Evolutionary conservation across 2,113 vertebrate genomes (phyloP), one percentile per base, ranked within the genome.

Genomic region (Odontophorus gujanensis): DNA sequence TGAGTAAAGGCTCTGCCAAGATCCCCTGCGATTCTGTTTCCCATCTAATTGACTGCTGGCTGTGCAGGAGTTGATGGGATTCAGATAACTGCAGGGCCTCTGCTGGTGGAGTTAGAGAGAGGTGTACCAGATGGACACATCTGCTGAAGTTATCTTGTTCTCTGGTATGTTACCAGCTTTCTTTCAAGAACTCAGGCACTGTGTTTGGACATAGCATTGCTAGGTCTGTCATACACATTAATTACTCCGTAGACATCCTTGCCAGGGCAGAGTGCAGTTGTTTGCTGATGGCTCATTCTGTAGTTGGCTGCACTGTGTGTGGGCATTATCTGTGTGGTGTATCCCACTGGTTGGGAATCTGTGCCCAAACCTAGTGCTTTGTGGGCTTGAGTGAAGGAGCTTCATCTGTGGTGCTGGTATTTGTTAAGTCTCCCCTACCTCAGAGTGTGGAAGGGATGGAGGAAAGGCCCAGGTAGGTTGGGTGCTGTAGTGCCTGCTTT

Each of bases 231-330:
- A 3, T 8, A 19, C 55, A 69, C 53, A 8, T 59, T 40, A 45
- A 11, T 4, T 15, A 36, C 16, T 53, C 51, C 14, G 38, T 43
- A 57, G 50, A 4, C 32, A 7, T n/a, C 30, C 26, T 63, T 50
- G 22, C 0, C 1, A 81, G 50, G n/a, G 58, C 55, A 50, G 28
- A 26, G 19, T 0, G 0, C 19, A 7, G 4, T 61, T 72, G 17
- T 72, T 87, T 87, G 36, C 85, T 32, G 47, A 2, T 50, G 63
- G 42, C 47, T 71, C 17, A 21, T 48, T 57, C 45, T 66, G n/a
- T 30, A 59, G 21, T 38, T 17, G 43, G 51, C n/a, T 59, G 50
- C 9, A 2, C 36, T 66, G 45, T 3, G 3, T 20, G 1, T 1
- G 61, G 69, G 48, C 17, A 3, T 58, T 87, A 77, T 68, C 15